phyloP scores from a whole-genome alignment of 1,140 invertebrate species.

The Drosophila melanica region DNA sequence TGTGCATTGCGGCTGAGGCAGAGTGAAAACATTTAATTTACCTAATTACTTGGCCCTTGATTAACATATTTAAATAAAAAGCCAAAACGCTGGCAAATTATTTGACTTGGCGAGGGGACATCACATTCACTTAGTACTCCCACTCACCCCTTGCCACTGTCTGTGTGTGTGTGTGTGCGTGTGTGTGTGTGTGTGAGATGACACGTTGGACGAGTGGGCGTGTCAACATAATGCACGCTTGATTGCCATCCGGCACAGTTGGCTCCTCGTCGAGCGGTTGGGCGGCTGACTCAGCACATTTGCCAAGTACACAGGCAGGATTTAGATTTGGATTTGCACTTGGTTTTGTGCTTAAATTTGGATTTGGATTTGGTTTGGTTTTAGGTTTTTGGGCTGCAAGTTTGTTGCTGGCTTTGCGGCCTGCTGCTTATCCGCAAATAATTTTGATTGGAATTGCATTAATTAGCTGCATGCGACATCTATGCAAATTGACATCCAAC shows the following conservation, averaged over 20 bases:
- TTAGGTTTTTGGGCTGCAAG: not conserved
- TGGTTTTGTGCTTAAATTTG: conserved; percentile 19
- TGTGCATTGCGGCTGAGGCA: not conserved
- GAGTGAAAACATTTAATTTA: conserved; percentile 41
- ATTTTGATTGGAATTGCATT: conserved; percentile 34
- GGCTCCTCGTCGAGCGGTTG: not conserved
- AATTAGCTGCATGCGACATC: conserved; percentile 48
- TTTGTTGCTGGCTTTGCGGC: conserved; percentile 7
- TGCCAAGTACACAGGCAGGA: not conserved
- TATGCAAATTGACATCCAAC: not conserved
- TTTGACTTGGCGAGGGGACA: conserved; percentile 17
- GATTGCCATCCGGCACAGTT: conserved; percentile 24
- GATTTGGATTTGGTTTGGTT: not conserved
- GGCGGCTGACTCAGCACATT: conserved; percentile 33
- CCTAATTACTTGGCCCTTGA: conserved; percentile 55
- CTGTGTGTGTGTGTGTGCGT: too few species aligned
- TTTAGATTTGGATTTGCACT: conserved; percentile 9
- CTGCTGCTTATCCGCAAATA: conserved; percentile 18
- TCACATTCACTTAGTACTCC: not conserved
- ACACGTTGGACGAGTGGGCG: conserved; percentile 27
- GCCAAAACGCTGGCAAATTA: conserved; percentile 45
- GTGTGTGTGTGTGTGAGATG: conserved; percentile 6
- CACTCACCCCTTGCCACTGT: too few species aligned
- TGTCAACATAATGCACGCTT: conserved; percentile 44
- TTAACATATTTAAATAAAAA: conserved; percentile 55